Evolutionary conservation across 92 coral and sea anemone species (phyloP).

Genomic region (Hydrozoanthus gracilis): DNA sequence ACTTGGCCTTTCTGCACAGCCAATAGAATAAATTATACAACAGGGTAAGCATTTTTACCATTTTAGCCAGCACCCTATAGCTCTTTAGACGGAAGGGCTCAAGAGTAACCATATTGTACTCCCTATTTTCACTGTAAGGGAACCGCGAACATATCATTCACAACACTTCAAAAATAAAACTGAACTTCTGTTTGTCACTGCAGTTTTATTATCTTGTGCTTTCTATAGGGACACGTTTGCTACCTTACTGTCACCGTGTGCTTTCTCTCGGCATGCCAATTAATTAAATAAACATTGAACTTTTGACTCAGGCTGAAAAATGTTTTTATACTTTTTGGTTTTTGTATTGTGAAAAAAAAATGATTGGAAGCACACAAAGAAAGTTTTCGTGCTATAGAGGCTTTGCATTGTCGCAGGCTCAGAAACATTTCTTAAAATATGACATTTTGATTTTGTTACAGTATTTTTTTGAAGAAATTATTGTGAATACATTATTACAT

Average conservation of each 20-base stretch:
- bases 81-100: no score
- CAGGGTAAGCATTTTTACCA: no score
- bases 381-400: neutral
- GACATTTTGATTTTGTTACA: slow-evolving; percentile 2
- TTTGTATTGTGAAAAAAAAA: neutral
- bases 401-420: neutral
- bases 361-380: neutral
- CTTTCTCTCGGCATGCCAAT: neutral
- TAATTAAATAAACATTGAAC: neutral
- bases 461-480: neutral
- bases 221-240: neutral
- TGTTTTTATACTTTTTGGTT: slow-evolving; percentile 4
- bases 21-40: no score
- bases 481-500: neutral
- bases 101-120: no score
- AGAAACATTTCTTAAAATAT: slow-evolving; percentile 1
- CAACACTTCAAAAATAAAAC: neutral
- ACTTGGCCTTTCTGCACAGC: no score
- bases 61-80: no score
- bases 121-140: neutral
- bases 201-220: neutral
- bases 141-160: neutral
- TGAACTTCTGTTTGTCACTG: neutral
- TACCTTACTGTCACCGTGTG: neutral
- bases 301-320: neutral